These are phyloP conservation scores for Anthopleura sola DNA, from an alignment of 64 coral and sea anemone species.

Conservation along the genomic window DNA sequence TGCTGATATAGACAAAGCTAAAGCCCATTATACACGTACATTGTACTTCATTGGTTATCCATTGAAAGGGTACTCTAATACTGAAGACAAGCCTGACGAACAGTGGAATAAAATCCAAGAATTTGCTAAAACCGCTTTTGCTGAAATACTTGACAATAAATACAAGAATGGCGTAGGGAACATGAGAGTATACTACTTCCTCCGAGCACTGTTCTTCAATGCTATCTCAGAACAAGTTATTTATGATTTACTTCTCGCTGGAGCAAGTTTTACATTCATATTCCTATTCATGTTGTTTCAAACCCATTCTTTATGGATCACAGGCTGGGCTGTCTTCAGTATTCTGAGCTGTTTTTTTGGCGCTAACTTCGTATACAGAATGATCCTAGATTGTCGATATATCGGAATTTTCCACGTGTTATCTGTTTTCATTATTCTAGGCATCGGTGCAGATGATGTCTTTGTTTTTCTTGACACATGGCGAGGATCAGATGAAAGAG, in stretches of 20 bases:
- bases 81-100: constrained; percentile 63
- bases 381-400: constrained; percentile 89
- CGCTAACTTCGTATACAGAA: constrained; percentile 80
- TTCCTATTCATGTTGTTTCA: constrained; percentile 94
- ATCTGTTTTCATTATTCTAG: constrained; percentile 93
- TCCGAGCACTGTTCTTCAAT: constrained; percentile 80
- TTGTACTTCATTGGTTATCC: constrained; percentile 90
- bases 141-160: constrained; percentile 58
- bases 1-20: constrained; percentile 50
- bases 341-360: constrained; percentile 90
- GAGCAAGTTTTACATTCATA: constrained; percentile 95
- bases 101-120: constrained; percentile 75
- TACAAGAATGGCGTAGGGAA: constrained; percentile 74
- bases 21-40: constrained; percentile 78
- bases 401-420: constrained; percentile 98
- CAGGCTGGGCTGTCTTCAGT: constrained; percentile 95
- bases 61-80: constrained; percentile 74
- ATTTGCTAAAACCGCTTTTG: constrained; percentile 53
- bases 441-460: constrained; percentile 95
- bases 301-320: constrained; percentile 91
- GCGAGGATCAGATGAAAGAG: constrained; percentile 57
- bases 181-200: constrained; percentile 83
- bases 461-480: constrained; percentile 98
- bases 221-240: constrained; percentile 91
- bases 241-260: constrained; percentile 86